phyloP scores from a whole-genome alignment of 2,113 vertebrate genomes.

The Elephantulus edwardii region DNA sequence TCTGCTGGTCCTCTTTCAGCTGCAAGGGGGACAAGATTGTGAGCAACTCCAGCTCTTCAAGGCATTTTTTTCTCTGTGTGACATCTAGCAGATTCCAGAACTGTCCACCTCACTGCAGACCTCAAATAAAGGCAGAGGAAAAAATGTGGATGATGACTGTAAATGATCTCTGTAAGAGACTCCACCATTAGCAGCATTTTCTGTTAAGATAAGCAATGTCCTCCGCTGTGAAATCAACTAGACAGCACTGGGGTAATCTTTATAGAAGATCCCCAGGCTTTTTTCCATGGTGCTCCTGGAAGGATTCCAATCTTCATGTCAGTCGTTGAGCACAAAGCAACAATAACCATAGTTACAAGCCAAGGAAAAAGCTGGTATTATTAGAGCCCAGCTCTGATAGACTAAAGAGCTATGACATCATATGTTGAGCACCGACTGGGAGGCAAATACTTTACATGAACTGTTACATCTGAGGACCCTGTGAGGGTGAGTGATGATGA shows the following conservation, averaged over 20 bases:
- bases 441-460: neutral
- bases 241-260: neutral
- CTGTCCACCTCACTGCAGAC: neutral
- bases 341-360: neutral
- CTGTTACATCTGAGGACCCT: neutral
- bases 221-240: neutral
- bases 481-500: neutral
- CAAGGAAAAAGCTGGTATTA: neutral
- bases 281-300: neutral
- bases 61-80: neutral
- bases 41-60: neutral
- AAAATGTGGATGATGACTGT: neutral
- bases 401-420: neutral
- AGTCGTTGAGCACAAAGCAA: neutral
- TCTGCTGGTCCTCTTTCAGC: conserved; percentile 97
- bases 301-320: neutral
- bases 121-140: neutral
- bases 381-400: neutral
- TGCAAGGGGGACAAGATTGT: conserved; percentile 52
- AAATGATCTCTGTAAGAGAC: neutral
- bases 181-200: neutral
- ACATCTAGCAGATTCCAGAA: neutral
- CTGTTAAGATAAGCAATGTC: neutral
- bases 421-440: neutral
- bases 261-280: neutral